These are phyloP conservation scores for Dipus sagitta DNA, from an alignment of 2,797 vertebrate genomes.

Conservation along the genomic window DNA sequence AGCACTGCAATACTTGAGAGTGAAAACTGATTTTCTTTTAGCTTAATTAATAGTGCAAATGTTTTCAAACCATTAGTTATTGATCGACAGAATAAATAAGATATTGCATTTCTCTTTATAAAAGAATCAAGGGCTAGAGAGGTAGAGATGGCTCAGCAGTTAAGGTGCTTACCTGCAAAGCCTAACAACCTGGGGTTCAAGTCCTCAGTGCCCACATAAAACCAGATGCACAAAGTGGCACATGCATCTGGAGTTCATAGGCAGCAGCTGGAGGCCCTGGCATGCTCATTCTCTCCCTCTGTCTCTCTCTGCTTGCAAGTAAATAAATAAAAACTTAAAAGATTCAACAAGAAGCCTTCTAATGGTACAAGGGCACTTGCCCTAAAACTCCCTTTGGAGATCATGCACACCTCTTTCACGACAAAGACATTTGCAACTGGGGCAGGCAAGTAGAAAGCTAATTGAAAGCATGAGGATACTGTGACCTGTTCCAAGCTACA, in stretches of 20 bases:
- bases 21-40: slow-evolving; percentile 12
- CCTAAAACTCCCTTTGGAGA: not conserved
- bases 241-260: too few relatives aligned
- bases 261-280: too few relatives aligned
- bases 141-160: too few relatives aligned
- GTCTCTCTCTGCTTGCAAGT: too few relatives aligned
- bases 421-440: not conserved
- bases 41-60: slow-evolving; percentile 21
- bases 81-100: slow-evolving; percentile 38
- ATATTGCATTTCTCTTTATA: not conserved
- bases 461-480: not conserved
- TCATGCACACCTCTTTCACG: not conserved
- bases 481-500: not conserved
- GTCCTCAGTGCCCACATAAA: too few relatives aligned
- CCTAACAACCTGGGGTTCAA: too few relatives aligned
- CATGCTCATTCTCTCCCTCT: too few relatives aligned
- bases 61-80: slow-evolving; percentile 1
- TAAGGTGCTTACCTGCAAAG: too few relatives aligned
- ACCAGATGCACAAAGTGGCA: too few relatives aligned
- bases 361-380: not conserved
- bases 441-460: not conserved
- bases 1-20: not conserved
- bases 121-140: not conserved
- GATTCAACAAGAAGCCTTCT: not conserved
- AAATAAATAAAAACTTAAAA: too few relatives aligned